These are phyloP conservation scores for Andrena bucephala DNA, from an alignment of 2,888 invertebrate genomes.

Conservation along the genomic window DNA sequence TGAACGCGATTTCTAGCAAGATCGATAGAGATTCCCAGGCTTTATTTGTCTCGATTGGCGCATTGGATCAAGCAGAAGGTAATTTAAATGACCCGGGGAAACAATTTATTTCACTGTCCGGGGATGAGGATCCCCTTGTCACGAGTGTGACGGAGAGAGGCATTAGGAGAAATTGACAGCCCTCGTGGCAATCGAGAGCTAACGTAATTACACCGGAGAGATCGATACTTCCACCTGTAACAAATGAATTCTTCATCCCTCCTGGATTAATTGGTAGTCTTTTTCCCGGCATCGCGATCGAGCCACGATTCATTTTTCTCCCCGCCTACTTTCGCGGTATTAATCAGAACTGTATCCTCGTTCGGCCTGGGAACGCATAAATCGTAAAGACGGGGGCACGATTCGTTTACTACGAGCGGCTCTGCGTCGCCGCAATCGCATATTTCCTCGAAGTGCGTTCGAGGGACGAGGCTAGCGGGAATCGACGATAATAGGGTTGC, in stretches of 20 bases:
- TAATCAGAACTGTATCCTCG: neutral
- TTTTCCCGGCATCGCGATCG: neutral
- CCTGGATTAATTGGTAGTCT: constrained; percentile 23
- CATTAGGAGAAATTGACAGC: constrained; percentile 19
- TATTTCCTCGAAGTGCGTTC: neutral
- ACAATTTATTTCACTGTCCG: neutral
- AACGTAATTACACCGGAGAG: constrained; percentile 4
- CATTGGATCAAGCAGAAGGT: neutral
- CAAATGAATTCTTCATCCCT: constrained; percentile 37
- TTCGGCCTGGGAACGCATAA: constrained; percentile 1
- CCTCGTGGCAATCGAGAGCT: neutral
- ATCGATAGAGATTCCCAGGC: neutral
- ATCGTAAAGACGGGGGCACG: constrained; percentile 9
- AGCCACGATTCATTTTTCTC: neutral
- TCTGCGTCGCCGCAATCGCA: neutral
- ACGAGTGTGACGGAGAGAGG: neutral
- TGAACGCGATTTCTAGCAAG: neutral
- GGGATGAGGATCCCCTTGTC: neutral
- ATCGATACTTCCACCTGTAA: constrained; percentile 21
- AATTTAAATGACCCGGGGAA: constrained; percentile 4
- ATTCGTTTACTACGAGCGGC: constrained; percentile 22
- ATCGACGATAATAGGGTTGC: constrained; percentile 6
- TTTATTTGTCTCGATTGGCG: neutral
- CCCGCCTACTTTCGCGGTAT: neutral
- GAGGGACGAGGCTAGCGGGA: neutral